A percentile compares a stretch with the other conserved stretches of the same genome.
These are phyloP conservation scores for Hyperoplus immaculatus DNA, from an alignment of 2,797 vertebrate species.

Conservation along the genomic window DNA sequence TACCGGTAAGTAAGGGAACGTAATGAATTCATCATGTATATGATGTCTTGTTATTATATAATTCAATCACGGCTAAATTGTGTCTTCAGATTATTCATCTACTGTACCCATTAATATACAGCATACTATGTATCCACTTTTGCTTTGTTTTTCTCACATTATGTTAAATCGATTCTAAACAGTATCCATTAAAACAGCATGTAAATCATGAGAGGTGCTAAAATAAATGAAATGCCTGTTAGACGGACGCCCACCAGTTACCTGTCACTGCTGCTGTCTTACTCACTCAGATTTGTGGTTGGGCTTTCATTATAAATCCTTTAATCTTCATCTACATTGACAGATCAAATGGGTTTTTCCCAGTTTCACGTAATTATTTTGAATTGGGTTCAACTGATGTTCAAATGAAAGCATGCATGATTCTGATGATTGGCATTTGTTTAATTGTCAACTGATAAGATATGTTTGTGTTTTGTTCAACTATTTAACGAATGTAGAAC, in stretches of 20 bases:
- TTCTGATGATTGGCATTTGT: not conserved
- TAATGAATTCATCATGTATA: conserved; percentile 36
- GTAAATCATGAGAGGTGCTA: conserved; percentile 6
- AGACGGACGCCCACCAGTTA: not conserved
- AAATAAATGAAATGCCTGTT: conserved; percentile 8
- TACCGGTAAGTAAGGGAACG: conserved; percentile 38
- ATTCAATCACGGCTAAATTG: conserved; percentile 26
- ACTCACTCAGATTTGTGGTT: not conserved
- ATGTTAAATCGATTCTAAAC: not conserved
- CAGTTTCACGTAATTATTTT: not conserved
- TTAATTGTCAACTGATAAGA: not conserved
- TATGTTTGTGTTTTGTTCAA: not conserved
- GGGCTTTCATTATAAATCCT: conserved; percentile 15
- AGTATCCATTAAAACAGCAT: conserved; percentile 6
- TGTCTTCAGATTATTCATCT: not conserved
- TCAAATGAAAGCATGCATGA: no score
- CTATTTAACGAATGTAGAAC: no score
- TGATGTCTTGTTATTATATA: conserved; percentile 32
- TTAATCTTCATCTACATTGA: conserved; percentile 3
- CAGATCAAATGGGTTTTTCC: not conserved
- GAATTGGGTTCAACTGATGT: not conserved
- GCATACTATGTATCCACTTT: not conserved
- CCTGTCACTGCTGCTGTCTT: conserved; percentile 5
- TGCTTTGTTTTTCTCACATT: conserved; percentile 2
- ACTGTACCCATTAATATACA: not conserved